These are phyloP conservation scores for Hydrozoanthus gracilis DNA, from an alignment of 92 coral and sea anemone genomes.

Conservation along the genomic window DNA sequence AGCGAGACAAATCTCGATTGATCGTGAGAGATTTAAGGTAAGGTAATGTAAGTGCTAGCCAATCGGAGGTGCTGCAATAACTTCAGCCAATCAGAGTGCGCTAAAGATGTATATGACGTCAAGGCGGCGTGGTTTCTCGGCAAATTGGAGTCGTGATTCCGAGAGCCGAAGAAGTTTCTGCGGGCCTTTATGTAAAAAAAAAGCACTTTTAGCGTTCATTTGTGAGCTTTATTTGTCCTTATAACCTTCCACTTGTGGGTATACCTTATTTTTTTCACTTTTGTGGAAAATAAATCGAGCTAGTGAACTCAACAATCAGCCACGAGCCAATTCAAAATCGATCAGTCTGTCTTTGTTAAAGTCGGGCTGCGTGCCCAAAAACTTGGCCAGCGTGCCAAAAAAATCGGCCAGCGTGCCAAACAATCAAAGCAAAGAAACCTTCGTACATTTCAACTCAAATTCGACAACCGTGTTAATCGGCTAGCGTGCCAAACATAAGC, in stretches of 20 bases:
- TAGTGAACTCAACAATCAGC: constrained; percentile 44
- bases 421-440: too few species aligned
- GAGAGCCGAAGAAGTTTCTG: not conserved
- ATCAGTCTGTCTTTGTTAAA: too few species aligned
- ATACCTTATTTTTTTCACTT: constrained; percentile 14
- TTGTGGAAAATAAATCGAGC: constrained; percentile 38
- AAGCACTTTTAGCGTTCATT: constrained; percentile 18
- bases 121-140: not conserved
- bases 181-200: constrained; percentile 34
- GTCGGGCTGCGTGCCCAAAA: too few species aligned
- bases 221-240: constrained; percentile 25
- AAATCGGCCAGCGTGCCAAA: constrained; percentile 7
- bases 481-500: not conserved
- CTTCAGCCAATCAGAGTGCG: not conserved
- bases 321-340: constrained; percentile 41
- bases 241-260: constrained; percentile 2
- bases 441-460: too few species aligned
- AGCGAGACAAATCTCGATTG: not conserved
- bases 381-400: constrained; percentile 45
- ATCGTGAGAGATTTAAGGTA: not conserved
- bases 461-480: too few species aligned
- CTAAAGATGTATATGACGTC: not conserved
- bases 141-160: not conserved
- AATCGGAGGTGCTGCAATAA: not conserved
- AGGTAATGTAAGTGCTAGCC: not conserved